A percentile compares a stretch with the other conserved stretches of the same genome.
phyloP scores from a whole-genome alignment of 2,113 vertebrate genomes.

The Emydura subglobosa region DNA sequence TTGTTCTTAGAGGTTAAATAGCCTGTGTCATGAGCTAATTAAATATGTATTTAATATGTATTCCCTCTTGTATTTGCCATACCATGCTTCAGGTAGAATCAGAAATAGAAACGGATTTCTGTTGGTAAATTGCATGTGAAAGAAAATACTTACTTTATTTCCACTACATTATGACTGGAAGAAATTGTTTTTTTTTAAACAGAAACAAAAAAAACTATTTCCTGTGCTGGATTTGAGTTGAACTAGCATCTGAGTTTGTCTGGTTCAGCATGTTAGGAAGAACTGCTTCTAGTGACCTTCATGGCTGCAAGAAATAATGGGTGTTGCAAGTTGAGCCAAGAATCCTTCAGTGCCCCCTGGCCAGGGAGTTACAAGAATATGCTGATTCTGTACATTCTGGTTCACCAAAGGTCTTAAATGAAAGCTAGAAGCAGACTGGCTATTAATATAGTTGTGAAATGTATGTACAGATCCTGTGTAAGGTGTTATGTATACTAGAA shows the following conservation, averaged over 20 bases:
- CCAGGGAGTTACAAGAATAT: background rate
- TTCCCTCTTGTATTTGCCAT: background rate
- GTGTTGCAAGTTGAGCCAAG: background rate
- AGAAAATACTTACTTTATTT: background rate
- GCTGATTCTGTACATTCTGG: background rate
- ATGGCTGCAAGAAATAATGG: background rate
- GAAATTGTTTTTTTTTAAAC: too few relatives aligned
- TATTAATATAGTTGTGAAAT: too few relatives aligned
- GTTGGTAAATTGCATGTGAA: background rate
- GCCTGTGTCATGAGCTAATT: background rate
- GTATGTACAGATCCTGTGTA: too few relatives aligned
- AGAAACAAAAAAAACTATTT: too few relatives aligned
- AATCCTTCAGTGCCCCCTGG: background rate
- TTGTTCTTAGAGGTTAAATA: background rate
- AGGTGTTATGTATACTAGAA: too few relatives aligned
- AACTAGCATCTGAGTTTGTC: background rate
- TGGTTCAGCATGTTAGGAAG: background rate
- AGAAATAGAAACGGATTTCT: background rate
- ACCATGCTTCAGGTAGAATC: background rate
- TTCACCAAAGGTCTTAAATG: background rate
- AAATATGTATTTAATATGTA: background rate
- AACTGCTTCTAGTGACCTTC: background rate
- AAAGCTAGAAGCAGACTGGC: background rate
- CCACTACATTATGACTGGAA: background rate
- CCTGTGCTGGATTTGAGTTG: background rate